A percentile compares a stretch with the other conserved stretches of the same genome.
Conservation (phyloP, 1,140 invertebrate genomes). For the Lucilia cuprina region DNA sequence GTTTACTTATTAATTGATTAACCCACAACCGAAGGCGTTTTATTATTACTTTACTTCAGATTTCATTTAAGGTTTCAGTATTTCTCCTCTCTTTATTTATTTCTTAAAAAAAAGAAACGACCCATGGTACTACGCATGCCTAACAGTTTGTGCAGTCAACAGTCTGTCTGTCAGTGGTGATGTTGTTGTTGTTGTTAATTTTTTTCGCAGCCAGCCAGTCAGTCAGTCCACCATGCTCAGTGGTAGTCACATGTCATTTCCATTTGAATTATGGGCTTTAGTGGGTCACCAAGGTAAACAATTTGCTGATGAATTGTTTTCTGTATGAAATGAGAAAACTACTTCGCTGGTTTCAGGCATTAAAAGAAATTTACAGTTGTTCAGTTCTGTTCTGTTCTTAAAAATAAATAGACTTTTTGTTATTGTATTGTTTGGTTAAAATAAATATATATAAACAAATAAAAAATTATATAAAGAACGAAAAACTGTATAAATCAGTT, state of each 20-base stretch:
- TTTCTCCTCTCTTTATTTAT: not conserved
- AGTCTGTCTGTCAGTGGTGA: not conserved
- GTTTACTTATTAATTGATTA: not conserved
- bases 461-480: not conserved
- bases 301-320: slow-evolving; percentile 28
- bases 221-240: not conserved
- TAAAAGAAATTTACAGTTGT: slow-evolving; percentile 34
- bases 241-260: slow-evolving; percentile 33
- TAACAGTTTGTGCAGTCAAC: not conserved
- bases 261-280: slow-evolving; percentile 33
- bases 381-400: not conserved
- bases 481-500: slow-evolving; percentile 20
- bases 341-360: not conserved
- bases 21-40: not conserved
- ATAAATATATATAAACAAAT: not conserved
- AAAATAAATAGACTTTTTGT: slow-evolving; percentile 24
- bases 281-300: slow-evolving; percentile 33
- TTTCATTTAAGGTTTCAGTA: not conserved
- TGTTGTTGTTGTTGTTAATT: not conserved
- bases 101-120: not conserved
- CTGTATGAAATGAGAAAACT: not conserved
- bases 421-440: not conserved
- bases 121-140: not conserved
- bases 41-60: not conserved
- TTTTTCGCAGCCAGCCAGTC: not conserved